Evolutionary conservation across 2,888 invertebrate species (phyloP).

Genomic region (Miltochrista miniata): DNA sequence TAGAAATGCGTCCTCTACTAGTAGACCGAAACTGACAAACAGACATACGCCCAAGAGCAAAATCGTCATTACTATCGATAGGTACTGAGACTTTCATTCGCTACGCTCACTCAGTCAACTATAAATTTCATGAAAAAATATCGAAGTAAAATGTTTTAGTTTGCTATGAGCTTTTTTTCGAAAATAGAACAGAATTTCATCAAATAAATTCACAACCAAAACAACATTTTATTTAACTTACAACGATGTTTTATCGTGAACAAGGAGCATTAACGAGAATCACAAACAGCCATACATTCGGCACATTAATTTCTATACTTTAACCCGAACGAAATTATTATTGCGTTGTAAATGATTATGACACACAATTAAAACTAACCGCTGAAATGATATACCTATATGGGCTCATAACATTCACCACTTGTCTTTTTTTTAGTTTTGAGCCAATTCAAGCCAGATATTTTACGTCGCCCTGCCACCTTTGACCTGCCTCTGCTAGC

Average conservation of each 20-base stretch:
- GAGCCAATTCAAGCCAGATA: not conserved
- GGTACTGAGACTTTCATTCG: too few species aligned
- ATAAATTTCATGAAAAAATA: too few species aligned
- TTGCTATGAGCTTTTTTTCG: too few species aligned
- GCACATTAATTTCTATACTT: slow-evolving; percentile 65
- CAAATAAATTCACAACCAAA: slow-evolving; percentile 2
- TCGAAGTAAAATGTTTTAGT: too few species aligned
- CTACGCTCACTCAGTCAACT: too few species aligned
- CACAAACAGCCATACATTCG: slow-evolving; percentile 50
- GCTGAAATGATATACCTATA: slow-evolving; percentile 5
- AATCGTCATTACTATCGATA: too few species aligned
- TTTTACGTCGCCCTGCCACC: too few species aligned
- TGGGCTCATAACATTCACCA: not conserved
- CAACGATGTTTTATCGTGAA: slow-evolving; percentile 46
- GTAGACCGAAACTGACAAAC: too few species aligned
- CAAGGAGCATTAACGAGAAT: slow-evolving; percentile 52
- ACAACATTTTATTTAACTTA: slow-evolving; percentile 42
- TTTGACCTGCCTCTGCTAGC: too few species aligned
- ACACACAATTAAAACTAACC: slow-evolving; percentile 62
- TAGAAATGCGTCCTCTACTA: too few species aligned
- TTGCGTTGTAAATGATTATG: slow-evolving; percentile 78
- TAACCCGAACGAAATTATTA: slow-evolving; percentile 76
- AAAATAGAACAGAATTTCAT: not conserved
- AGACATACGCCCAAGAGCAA: too few species aligned
- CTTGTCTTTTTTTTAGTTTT: not conserved